Evolutionary conservation across 2,113 vertebrate species (phyloP).

Genomic region (Dipodomys stephensi): DNA sequence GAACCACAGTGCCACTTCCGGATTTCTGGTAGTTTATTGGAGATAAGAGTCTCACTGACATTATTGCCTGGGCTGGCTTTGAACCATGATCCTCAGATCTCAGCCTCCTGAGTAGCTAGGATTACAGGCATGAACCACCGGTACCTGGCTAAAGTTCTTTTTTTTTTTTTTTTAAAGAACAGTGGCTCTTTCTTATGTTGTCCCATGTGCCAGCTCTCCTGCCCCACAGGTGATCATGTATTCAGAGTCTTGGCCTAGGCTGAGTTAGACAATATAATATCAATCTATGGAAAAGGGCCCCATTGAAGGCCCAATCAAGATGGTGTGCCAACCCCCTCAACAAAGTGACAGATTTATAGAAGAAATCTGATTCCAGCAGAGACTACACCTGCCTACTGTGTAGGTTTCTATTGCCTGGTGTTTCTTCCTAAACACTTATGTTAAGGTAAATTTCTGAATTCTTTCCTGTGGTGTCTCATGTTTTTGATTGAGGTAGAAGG

Average conservation of each 20-base stretch:
- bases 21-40: too few relatives aligned
- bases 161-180: too few relatives aligned
- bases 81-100: too few relatives aligned
- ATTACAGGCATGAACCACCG: too few relatives aligned
- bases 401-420: not conserved
- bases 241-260: not conserved
- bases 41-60: too few relatives aligned
- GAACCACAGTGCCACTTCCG: too few relatives aligned
- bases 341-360: not conserved
- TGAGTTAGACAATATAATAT: not conserved
- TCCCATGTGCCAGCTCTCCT: not conserved
- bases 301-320: not conserved
- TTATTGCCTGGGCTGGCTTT: too few relatives aligned
- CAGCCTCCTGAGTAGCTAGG: too few relatives aligned
- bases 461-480: not conserved
- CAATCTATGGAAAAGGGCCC: not conserved
- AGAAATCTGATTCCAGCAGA: not conserved
- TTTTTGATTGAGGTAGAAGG: not conserved
- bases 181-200: not conserved
- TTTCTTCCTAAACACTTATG: not conserved
- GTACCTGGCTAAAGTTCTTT: too few relatives aligned
- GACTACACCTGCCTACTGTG: accelerated
- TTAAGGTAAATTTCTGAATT: not conserved
- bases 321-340: not conserved
- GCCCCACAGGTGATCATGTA: not conserved